Conservation (phyloP, 2,797 vertebrate species). For the Acrossocheilus wenchowensis region DNA sequence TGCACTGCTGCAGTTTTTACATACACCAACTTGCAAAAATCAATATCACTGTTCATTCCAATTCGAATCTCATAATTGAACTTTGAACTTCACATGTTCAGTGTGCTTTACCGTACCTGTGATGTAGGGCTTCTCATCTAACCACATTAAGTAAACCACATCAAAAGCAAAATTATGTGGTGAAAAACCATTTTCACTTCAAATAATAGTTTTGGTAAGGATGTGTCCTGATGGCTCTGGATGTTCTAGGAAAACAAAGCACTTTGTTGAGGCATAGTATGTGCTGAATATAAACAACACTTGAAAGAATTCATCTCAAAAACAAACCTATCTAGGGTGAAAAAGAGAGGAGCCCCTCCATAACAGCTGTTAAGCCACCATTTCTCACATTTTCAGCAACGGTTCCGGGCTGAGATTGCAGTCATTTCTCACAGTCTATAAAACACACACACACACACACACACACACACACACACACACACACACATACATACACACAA, state of each 20-base stretch:
- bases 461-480: slow-evolving; percentile 18
- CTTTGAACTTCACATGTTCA: too few relatives aligned
- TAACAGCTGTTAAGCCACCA: slow-evolving; percentile 23
- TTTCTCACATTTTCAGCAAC: slow-evolving; percentile 38
- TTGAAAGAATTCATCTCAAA: slow-evolving; percentile 8
- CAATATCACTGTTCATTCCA: background rate
- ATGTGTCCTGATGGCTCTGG: background rate
- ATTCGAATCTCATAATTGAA: background rate
- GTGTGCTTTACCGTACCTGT: background rate
- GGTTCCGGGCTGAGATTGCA: slow-evolving; percentile 10
- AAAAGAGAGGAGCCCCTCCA: slow-evolving; percentile 12
- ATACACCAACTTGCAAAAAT: too few relatives aligned
- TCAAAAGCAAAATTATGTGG: background rate
- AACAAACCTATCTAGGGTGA: slow-evolving; percentile 16
- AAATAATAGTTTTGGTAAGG: background rate
- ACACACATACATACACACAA: background rate
- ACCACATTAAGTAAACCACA: background rate
- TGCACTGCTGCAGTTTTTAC: too few relatives aligned
- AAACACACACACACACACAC: slow-evolving; percentile 23
- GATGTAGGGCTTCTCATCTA: background rate
- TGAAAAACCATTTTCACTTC: background rate
- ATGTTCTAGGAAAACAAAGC: background rate
- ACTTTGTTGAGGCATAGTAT: background rate
- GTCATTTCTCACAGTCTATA: slow-evolving; percentile 23
- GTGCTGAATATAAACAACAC: background rate